Evolutionary conservation across 1,140 invertebrate species (phyloP).

Genomic region (Phymorhynchus buccinoides): DNA sequence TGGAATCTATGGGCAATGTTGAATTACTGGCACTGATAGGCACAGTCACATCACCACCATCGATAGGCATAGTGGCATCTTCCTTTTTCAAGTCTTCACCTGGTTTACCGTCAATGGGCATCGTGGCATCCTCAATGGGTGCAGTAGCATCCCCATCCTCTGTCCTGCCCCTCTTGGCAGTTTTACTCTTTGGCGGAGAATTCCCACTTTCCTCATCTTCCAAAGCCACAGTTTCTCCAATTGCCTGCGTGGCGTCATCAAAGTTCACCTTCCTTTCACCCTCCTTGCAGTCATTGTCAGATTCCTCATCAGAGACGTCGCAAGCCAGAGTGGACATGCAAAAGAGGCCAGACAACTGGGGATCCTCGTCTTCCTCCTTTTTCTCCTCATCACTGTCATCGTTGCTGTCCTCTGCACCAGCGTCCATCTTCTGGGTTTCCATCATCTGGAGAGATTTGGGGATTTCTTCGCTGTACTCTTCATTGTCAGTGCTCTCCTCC

Average conservation of each 20-base stretch:
- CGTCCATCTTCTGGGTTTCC: conserved; percentile 19
- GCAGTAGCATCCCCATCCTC: conserved; percentile 18
- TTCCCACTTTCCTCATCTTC: not conserved
- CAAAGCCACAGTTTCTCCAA: conserved; percentile 30
- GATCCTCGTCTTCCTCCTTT: conserved; percentile 46
- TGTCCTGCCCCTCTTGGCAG: not conserved
- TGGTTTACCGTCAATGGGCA: conserved; percentile 31
- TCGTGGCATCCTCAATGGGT: not conserved
- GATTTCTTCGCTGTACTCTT: not conserved
- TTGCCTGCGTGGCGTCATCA: conserved; percentile 47
- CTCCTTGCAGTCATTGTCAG: conserved; percentile 30
- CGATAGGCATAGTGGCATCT: conserved; percentile 15
- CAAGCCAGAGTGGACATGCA: conserved; percentile 56
- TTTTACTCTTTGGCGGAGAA: not conserved
- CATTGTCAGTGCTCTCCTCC: not conserved
- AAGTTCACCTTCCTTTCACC: not conserved
- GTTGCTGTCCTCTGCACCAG: not conserved
- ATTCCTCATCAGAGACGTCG: conserved; percentile 48
- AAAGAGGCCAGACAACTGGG: conserved; percentile 52
- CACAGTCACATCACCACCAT: conserved; percentile 24
- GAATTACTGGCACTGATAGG: conserved; percentile 6
- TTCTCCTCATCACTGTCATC: conserved; percentile 36
- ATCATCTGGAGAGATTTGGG: not conserved
- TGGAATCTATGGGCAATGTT: not conserved
- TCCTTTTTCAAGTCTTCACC: conserved; percentile 21